A percentile compares a stretch with the other conserved stretches of the same genome.
These are phyloP conservation scores for Lepetodrilus schrolli DNA, from an alignment of 2,888 invertebrate genomes.

Conservation along the genomic window DNA sequence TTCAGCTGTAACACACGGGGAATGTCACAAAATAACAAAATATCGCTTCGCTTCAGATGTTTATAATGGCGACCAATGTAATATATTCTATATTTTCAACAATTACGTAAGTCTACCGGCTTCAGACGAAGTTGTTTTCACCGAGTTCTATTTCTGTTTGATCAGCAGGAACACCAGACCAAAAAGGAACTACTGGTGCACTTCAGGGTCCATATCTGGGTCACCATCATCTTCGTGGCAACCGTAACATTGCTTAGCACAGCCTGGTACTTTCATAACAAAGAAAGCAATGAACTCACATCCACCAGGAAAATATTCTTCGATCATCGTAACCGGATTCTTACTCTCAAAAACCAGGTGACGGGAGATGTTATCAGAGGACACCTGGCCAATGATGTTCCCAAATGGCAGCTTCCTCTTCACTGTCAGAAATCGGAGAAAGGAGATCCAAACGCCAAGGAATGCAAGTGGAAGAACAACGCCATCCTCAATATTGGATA, in stretches of 20 bases:
- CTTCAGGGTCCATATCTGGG: slow-evolving; percentile 60
- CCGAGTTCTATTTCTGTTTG: too few relatives aligned
- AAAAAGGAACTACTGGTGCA: slow-evolving; percentile 47
- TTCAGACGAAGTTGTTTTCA: too few relatives aligned
- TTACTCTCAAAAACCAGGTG: slow-evolving; percentile 45
- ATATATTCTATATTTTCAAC: too few relatives aligned
- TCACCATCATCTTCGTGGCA: slow-evolving; percentile 53
- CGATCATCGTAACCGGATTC: slow-evolving; percentile 47
- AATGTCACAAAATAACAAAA: too few relatives aligned
- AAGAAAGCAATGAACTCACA: slow-evolving; percentile 46
- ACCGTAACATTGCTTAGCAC: slow-evolving; percentile 56
- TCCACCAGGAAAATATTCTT: slow-evolving; percentile 59
- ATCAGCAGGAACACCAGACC: slow-evolving; percentile 56
- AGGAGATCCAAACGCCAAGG: slow-evolving; percentile 52
- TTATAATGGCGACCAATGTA: too few relatives aligned
- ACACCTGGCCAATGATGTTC: slow-evolving; percentile 53
- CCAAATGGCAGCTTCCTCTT: slow-evolving; percentile 60
- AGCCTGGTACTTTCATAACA: slow-evolving; percentile 60
- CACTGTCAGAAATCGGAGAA: slow-evolving; percentile 57
- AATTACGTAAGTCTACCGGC: too few relatives aligned
- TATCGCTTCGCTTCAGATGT: too few relatives aligned
- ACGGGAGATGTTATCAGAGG: slow-evolving; percentile 46
- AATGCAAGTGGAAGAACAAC: slow-evolving; percentile 61
- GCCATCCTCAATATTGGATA: slow-evolving; percentile 56
- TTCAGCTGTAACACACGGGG: too few relatives aligned